Percentiles rank a stretch among this genome's conserved stretches.
Conservation (phyloP, 2,888 invertebrate species). For the Drosophila mimetica region DNA sequence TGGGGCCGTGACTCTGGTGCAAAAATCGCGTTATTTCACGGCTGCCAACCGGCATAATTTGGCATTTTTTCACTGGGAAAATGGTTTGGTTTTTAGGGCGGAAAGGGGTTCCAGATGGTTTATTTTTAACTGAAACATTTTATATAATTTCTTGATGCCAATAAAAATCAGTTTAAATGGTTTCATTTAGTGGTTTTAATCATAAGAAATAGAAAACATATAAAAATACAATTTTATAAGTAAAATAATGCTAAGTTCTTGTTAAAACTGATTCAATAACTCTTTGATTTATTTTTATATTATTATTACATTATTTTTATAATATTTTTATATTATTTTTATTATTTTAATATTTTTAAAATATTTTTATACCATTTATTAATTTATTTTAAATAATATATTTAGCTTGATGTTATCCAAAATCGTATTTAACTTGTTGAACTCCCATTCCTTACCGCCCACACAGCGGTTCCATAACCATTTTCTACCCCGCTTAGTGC, state of each 20-base stretch:
- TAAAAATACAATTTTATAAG: too few species aligned
- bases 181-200: too few species aligned
- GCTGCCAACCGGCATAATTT: slow-evolving; percentile 31
- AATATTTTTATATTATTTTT: too few species aligned
- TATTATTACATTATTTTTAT: too few species aligned
- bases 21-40: slow-evolving; percentile 54
- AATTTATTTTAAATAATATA: too few species aligned
- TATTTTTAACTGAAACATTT: not conserved
- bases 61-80: slow-evolving; percentile 5
- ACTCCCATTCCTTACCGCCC: not conserved
- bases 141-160: not conserved
- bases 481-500: slow-evolving; percentile 3
- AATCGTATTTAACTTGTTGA: slow-evolving; percentile 24
- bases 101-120: not conserved
- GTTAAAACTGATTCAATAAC: too few species aligned
- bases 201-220: too few species aligned
- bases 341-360: too few species aligned
- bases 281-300: too few species aligned
- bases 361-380: too few species aligned
- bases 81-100: not conserved
- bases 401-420: not conserved
- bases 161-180: not conserved
- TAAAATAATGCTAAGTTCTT: too few species aligned
- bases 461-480: not conserved
- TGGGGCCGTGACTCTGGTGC: slow-evolving; percentile 17